phyloP scores from a whole-genome alignment of 37 sponge, comb jelly and placozoan genomes.

The Bolinopsis microptera region DNA sequence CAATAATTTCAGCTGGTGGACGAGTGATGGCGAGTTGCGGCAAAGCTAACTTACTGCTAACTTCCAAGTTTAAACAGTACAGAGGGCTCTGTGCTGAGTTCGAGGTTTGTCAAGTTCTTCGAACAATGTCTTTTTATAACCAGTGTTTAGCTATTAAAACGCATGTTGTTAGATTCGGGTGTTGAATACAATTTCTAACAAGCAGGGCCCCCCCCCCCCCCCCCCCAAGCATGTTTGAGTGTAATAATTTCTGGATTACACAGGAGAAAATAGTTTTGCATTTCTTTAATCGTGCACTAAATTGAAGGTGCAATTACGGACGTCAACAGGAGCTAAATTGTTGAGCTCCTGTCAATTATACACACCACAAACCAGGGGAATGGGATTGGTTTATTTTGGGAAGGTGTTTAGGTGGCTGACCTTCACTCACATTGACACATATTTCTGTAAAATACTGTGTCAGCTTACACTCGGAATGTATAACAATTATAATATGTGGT shows the following conservation, averaged over 20 bases:
- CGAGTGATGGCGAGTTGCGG: constrained; percentile 63
- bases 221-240: too few species aligned
- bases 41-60: constrained; percentile 61
- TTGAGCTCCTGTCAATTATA: too few species aligned
- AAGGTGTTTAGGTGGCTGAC: too few species aligned
- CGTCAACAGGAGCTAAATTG: too few species aligned
- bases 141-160: background rate
- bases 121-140: background rate
- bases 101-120: background rate
- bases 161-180: background rate
- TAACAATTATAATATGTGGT: too few species aligned
- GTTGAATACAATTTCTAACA: too few species aligned
- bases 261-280: background rate
- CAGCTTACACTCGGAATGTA: too few species aligned
- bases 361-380: too few species aligned
- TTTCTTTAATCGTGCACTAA: background rate
- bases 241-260: background rate
- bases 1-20: constrained; percentile 37
- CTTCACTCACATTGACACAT: too few species aligned
- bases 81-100: constrained; percentile 30
- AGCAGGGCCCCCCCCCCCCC: too few species aligned
- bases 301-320: background rate
- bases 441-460: too few species aligned
- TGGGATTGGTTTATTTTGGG: too few species aligned
- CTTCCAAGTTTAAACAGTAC: constrained; percentile 66